A percentile compares a stretch with the other conserved stretches of the same genome.
phyloP scores from a whole-genome alignment of 1,140 invertebrate genomes.

The Drosophila saltans region DNA sequence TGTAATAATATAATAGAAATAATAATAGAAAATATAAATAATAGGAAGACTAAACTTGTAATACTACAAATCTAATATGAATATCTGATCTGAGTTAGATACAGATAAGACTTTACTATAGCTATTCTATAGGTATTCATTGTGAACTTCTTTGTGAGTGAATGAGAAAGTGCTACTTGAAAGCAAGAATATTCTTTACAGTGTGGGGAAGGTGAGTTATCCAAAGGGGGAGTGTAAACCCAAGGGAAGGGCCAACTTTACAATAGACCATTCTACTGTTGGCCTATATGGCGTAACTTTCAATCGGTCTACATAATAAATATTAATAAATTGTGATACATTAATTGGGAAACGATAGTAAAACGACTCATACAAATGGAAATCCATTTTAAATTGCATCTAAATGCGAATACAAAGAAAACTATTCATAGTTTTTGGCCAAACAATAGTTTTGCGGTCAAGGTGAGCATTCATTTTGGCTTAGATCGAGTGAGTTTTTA shows the following conservation, averaged over 20 bases:
- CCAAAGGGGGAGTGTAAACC: too few species aligned
- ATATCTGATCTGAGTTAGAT: too few species aligned
- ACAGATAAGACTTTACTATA: too few species aligned
- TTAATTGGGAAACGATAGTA: neutral
- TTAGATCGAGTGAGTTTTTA: neutral
- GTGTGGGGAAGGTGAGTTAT: too few species aligned
- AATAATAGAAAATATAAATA: too few species aligned
- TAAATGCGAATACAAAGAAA: conserved; percentile 6
- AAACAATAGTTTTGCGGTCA: conserved; percentile 10
- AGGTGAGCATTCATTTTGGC: conserved; percentile 19
- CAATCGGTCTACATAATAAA: neutral
- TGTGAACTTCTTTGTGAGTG: too few species aligned
- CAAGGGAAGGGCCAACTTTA: neutral
- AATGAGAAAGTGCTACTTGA: too few species aligned
- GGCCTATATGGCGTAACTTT: neutral
- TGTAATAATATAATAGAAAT: too few species aligned
- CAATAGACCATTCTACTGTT: neutral
- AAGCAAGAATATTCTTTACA: too few species aligned
- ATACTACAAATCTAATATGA: too few species aligned
- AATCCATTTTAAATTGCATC: conserved; percentile 14
- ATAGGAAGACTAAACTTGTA: too few species aligned
- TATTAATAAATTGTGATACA: neutral
- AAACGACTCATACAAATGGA: neutral
- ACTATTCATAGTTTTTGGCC: neutral
- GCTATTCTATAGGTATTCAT: too few species aligned